Percentiles rank a stretch among this genome's conserved stretches.
phyloP scores from a whole-genome alignment of 2,797 vertebrate species.

The Notamacropus eugenii region DNA sequence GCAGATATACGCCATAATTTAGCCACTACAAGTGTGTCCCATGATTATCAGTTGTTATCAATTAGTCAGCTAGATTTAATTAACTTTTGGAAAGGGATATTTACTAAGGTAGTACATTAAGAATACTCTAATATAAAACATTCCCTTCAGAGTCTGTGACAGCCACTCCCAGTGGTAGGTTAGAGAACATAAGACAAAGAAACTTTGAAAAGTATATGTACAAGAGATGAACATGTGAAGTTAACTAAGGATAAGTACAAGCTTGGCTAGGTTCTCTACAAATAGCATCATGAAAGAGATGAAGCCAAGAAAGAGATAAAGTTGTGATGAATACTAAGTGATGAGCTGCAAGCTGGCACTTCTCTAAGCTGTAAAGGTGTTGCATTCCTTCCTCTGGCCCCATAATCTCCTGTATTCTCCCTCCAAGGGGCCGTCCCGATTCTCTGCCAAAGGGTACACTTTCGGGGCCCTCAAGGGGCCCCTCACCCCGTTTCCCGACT shows the following conservation, averaged over 20 bases:
- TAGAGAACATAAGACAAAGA: not conserved
- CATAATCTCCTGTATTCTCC: too few species aligned
- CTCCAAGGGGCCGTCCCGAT: too few species aligned
- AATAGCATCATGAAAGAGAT: not conserved
- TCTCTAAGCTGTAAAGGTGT: too few species aligned
- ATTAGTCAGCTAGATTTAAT: not conserved
- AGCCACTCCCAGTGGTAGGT: not conserved
- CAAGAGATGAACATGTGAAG: not conserved
- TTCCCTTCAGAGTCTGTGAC: not conserved
- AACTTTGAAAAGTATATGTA: not conserved
- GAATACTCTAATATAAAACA: not conserved
- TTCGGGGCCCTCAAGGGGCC: too few species aligned
- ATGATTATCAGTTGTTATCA: not conserved
- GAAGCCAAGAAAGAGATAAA: not conserved
- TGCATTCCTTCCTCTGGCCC: too few species aligned
- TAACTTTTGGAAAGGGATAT: not conserved
- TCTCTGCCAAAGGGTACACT: too few species aligned
- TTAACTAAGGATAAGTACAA: not conserved
- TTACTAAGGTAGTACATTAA: not conserved
- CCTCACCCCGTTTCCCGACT: too few species aligned
- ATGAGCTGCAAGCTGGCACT: too few species aligned
- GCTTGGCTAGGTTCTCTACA: not conserved
- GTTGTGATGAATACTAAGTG: not conserved
- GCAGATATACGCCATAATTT: not conserved
- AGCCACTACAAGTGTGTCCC: not conserved